phyloP scores from a whole-genome alignment of 37 sponge, comb jelly and placozoan species.

The Aphrocallistes beatrix region DNA sequence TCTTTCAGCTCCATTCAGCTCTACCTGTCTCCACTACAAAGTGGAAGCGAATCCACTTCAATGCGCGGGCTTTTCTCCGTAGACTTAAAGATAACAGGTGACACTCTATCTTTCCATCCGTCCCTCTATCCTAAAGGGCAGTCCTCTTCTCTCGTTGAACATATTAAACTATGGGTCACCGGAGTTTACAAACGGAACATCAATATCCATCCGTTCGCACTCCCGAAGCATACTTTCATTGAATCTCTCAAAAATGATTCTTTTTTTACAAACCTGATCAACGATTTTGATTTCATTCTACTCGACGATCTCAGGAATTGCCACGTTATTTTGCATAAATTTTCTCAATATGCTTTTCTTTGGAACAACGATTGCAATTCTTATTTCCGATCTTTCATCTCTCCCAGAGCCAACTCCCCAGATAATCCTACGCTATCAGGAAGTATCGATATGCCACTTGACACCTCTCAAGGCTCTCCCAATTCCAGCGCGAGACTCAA shows the following conservation, averaged over 20 bases:
- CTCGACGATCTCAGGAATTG: background rate
- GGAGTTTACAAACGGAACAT: background rate
- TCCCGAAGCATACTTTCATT: background rate
- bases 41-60: background rate
- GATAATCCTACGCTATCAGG: background rate
- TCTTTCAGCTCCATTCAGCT: background rate
- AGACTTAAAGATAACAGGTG: background rate
- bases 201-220: background rate
- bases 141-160: background rate
- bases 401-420: background rate
- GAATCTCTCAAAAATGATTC: background rate
- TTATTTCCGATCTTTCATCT: conserved; percentile 1
- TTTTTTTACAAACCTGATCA: background rate
- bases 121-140: background rate
- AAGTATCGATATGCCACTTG: background rate
- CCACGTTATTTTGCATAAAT: background rate
- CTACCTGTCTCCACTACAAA: background rate
- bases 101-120: background rate
- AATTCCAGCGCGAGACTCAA: background rate
- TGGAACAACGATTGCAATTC: conserved; percentile 12
- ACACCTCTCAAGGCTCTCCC: background rate
- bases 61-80: background rate
- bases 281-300: background rate
- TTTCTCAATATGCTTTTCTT: background rate
- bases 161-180: background rate